Conservation (phyloP, 2,888 invertebrate species). For the Trichogramma evanescens region DNA sequence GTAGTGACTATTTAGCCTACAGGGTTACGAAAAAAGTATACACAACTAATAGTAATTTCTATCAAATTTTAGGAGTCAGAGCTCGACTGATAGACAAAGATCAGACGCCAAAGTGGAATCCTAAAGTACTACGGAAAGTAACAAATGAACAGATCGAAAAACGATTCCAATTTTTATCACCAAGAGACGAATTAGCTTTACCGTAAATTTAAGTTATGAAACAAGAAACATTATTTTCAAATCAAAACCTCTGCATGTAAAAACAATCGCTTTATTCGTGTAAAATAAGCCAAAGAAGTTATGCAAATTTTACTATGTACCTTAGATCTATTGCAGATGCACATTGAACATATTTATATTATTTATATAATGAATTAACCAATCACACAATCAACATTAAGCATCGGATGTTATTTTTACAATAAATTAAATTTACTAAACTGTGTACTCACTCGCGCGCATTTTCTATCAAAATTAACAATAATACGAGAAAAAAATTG, state of each 20-base stretch:
- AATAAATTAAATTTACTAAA: slow-evolving; percentile 11
- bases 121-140: slow-evolving; percentile 68
- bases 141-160: slow-evolving; percentile 67
- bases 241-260: slow-evolving; percentile 23
- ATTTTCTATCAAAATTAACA: slow-evolving; percentile 16
- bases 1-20: slow-evolving; percentile 55
- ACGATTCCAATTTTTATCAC: slow-evolving; percentile 69
- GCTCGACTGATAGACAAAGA: slow-evolving; percentile 90
- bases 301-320: slow-evolving; percentile 26
- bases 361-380: slow-evolving; percentile 10
- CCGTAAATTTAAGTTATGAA: too few species aligned
- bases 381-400: slow-evolving; percentile 22
- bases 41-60: background rate
- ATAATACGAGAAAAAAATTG: slow-evolving; percentile 6
- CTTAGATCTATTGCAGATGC: slow-evolving; percentile 25
- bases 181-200: slow-evolving; percentile 56
- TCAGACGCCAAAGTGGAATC: slow-evolving; percentile 86
- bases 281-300: slow-evolving; percentile 35
- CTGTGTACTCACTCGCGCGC: slow-evolving; percentile 16
- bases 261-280: slow-evolving; percentile 32
- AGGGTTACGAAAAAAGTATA: background rate
- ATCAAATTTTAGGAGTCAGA: slow-evolving; percentile 62
- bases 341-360: slow-evolving; percentile 20
- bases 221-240: background rate
- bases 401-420: slow-evolving; percentile 18